These are phyloP conservation scores for Meloidogyne floridensis DNA, from an alignment of 1,140 invertebrate genomes.

Conservation along the genomic window DNA sequence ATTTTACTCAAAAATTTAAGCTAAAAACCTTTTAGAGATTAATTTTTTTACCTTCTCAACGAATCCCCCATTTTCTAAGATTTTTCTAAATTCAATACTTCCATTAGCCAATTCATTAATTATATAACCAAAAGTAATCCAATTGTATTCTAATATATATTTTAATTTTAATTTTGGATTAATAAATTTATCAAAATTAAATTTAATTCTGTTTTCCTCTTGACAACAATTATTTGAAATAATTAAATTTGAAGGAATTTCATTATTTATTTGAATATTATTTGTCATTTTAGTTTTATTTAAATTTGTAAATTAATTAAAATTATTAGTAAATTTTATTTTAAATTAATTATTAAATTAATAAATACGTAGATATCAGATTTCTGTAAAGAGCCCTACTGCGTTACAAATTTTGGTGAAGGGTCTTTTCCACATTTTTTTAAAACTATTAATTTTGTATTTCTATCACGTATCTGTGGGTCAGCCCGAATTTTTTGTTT, in stretches of 20 bases:
- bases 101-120: constrained; percentile 7
- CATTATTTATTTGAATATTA: too few species aligned
- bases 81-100: background rate
- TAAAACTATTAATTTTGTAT: too few species aligned
- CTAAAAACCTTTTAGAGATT: background rate
- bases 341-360: too few species aligned
- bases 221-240: background rate
- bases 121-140: constrained; percentile 17
- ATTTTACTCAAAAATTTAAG: background rate
- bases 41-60: background rate
- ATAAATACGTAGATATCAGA: too few species aligned
- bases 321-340: too few species aligned
- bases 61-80: background rate
- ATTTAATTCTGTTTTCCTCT: background rate
- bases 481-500: too few species aligned
- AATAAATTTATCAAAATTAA: background rate
- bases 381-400: too few species aligned
- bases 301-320: too few species aligned
- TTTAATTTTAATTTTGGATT: background rate
- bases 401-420: too few species aligned
- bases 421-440: too few species aligned
- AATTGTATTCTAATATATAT: background rate
- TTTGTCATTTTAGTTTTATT: too few species aligned
- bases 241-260: background rate
- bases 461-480: too few species aligned